These are phyloP conservation scores for Drosophila murphyi DNA, from an alignment of 1,140 invertebrate genomes.

Conservation along the genomic window DNA sequence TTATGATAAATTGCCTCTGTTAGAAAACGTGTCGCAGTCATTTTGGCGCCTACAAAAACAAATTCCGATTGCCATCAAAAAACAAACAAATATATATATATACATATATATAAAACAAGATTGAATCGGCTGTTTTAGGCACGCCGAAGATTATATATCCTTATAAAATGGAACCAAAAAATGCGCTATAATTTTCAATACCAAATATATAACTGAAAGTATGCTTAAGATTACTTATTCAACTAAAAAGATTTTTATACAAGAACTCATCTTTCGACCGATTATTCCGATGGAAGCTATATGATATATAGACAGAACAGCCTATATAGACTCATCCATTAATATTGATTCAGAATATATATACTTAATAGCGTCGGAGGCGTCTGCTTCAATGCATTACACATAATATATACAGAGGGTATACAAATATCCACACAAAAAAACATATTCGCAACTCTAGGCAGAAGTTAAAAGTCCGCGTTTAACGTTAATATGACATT, in stretches of 20 bases:
- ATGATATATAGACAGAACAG: no score
- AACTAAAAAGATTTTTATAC: no score
- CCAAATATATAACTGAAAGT: no score
- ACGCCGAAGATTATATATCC: not conserved
- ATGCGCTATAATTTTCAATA: no score
- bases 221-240: no score
- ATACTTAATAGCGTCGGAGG: no score
- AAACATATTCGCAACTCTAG: constrained; percentile 11
- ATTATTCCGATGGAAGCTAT: no score
- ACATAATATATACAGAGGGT: not conserved
- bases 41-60: constrained; percentile 69
- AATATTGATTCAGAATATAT: no score
- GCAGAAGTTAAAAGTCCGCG: constrained; percentile 59
- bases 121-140: not conserved
- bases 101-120: not conserved
- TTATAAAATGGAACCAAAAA: no score
- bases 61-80: constrained; percentile 22
- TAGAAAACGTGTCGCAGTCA: constrained; percentile 75
- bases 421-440: not conserved
- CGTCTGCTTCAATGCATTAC: no score
- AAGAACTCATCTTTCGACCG: no score
- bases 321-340: no score
- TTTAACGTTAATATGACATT: constrained; percentile 72
- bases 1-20: constrained; percentile 76
- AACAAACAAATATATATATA: constrained; percentile 3